A percentile compares a stretch with the other conserved stretches of the same genome.
phyloP scores from a whole-genome alignment of 2,888 invertebrate species.

The Acronicta aceris region DNA sequence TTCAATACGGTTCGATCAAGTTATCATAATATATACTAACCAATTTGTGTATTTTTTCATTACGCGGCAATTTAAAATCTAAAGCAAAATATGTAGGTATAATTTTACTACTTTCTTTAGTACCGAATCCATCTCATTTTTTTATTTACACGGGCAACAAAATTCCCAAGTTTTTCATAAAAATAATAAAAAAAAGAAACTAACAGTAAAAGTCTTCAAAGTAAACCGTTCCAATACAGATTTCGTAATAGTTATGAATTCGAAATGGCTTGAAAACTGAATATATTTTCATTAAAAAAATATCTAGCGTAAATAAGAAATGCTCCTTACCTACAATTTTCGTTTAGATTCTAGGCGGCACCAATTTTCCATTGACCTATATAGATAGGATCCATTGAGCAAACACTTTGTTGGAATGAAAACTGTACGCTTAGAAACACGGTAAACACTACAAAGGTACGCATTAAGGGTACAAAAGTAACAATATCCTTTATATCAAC shows the following conservation, averaged over 20 bases:
- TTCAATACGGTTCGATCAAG: no score
- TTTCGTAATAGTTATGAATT: conserved; percentile 25
- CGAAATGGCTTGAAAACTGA: conserved; percentile 3
- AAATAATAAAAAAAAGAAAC: background rate
- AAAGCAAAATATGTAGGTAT: background rate
- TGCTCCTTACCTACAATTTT: conserved; percentile 24
- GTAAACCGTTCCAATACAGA: conserved; percentile 5
- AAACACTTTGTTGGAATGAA: conserved; percentile 66
- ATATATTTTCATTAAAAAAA: conserved; percentile 14
- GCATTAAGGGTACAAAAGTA: conserved; percentile 68
- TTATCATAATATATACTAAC: no score
- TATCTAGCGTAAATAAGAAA: conserved; percentile 33
- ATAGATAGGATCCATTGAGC: conserved; percentile 62
- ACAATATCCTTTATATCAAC: conserved; percentile 68
- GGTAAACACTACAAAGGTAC: conserved; percentile 65
- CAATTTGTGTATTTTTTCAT: no score
- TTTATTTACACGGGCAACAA: background rate
- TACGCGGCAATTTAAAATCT: no score
- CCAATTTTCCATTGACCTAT: conserved; percentile 64
- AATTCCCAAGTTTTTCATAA: background rate
- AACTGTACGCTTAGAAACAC: conserved; percentile 64
- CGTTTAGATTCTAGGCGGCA: conserved; percentile 27
- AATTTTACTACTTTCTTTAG: background rate
- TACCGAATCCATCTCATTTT: background rate
- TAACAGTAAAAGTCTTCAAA: conserved; percentile 1